Base-by-base conservation (phyloP, 2,113 vertebrate species). In the Rhinogobius similis region DNA sequence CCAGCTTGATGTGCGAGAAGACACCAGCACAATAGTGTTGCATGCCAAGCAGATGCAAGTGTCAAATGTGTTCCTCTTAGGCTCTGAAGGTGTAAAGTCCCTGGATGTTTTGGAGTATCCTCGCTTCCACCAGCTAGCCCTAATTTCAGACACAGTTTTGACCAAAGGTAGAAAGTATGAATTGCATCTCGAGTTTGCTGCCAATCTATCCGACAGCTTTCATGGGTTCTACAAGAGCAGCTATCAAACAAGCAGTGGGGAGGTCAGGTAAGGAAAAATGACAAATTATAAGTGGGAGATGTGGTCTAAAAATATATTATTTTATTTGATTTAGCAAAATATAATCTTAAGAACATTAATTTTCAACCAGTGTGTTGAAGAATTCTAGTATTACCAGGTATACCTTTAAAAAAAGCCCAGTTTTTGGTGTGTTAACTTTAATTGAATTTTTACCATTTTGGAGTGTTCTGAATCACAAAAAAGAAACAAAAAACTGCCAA, bases 221-320 rank as follows among this genome's bases (percentile, higher is more conserved):
- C 92, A 90, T 0, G 97, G 96, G 6, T 96, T 98, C 82, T 98
- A 98, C 79, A 96, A 94, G 83, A 94, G 97, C 90, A 95, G 90
- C 77, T 96, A 97, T 86, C 92, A 89, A 76, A 95, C 93, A 64
- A 90, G 77, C 32, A 86, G 86, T 0, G 96, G 95, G 26, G 93
- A 96, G 27, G 82, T 91, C 75, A 92, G 95, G 96, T 97, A 89
- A 83, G 86, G 52, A n/a, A 61, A n/a, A n/a, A 61, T 3, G 2
- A 62, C 32, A 1, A 12, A 11, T 62, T 21, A 39, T 14, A 9
- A 29, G 21, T 43, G 1, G 3, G 20, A 62, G 10, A 26, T 16
- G 16, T 27, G 23, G 2, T 27, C 26, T n/a, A 20, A 5, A 44
- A 14, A 4, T 5, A 44, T 44, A 2, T 7, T 7, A 36, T 5